phyloP scores from a whole-genome alignment of 2,888 invertebrate genomes.

The Stenichneumon culpator region DNA sequence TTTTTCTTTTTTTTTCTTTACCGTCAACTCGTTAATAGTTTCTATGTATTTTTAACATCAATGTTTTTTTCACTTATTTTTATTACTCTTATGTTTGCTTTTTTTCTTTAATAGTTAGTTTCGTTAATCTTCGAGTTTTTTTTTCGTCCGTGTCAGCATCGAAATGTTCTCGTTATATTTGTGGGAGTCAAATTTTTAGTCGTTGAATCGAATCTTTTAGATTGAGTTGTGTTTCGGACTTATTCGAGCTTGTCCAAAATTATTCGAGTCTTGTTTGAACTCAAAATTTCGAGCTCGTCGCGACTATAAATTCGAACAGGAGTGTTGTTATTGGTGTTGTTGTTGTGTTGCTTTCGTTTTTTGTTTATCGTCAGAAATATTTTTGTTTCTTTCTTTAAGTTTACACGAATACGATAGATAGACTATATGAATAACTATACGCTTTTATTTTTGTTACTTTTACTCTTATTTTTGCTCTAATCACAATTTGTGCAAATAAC shows the following conservation, averaged over 20 bases:
- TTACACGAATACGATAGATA: conserved; percentile 71
- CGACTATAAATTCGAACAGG: conserved; percentile 18
- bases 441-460: conserved; percentile 73
- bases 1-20: conserved; percentile 27
- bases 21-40: conserved; percentile 69
- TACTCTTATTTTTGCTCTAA: conserved; percentile 67
- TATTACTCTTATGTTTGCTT: conserved; percentile 33
- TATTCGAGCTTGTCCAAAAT: background rate
- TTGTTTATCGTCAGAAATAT: conserved; percentile 22
- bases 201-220: conserved; percentile 34
- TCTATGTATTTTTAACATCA: conserved; percentile 63
- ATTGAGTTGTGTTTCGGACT: background rate
- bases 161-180: conserved; percentile 13
- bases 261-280: background rate
- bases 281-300: conserved; percentile 23
- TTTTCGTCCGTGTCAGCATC: conserved; percentile 6
- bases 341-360: conserved; percentile 27
- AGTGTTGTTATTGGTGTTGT: conserved; percentile 14
- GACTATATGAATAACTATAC: conserved; percentile 77
- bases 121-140: background rate
- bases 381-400: conserved; percentile 59
- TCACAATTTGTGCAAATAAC: conserved; percentile 79
- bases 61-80: conserved; percentile 50
- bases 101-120: conserved; percentile 42
- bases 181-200: conserved; percentile 17